These are phyloP conservation scores for Acleris emargana DNA, from an alignment of 2,888 invertebrate species.

Conservation along the genomic window DNA sequence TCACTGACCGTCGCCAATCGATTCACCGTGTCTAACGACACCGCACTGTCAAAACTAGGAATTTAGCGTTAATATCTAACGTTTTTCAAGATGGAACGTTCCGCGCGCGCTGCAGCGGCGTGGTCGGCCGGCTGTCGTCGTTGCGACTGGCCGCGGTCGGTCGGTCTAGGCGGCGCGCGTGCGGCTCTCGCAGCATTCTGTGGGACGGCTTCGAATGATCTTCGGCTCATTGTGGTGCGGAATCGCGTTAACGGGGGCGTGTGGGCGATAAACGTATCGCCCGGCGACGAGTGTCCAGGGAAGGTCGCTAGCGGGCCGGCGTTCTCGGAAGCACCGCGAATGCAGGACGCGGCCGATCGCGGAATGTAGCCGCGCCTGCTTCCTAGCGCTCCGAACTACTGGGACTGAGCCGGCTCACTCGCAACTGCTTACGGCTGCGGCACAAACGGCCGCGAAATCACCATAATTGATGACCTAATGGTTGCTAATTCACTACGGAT, in stretches of 20 bases:
- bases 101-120: conserved; percentile 61
- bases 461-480: conserved; percentile 31
- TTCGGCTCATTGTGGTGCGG: conserved; percentile 65
- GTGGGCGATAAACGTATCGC: conserved; percentile 65
- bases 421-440: conserved; percentile 18
- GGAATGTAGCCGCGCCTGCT: conserved; percentile 54
- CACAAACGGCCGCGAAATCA: conserved; percentile 19
- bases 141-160: conserved; percentile 67
- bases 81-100: conserved; percentile 51
- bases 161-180: conserved; percentile 36
- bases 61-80: conserved; percentile 40
- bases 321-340: conserved; percentile 73
- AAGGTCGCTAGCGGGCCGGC: conserved; percentile 50
- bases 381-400: conserved; percentile 12
- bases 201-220: conserved; percentile 73
- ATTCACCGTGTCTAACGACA: conserved; percentile 51
- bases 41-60: conserved; percentile 53
- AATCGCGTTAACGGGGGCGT: conserved; percentile 69
- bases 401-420: conserved; percentile 22
- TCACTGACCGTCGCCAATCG: conserved; percentile 60
- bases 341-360: conserved; percentile 61
- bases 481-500: conserved; percentile 22
- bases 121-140: conserved; percentile 72
- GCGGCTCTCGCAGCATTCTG: conserved; percentile 53
- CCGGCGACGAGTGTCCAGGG: conserved; percentile 53